Conservation (phyloP, 2,888 invertebrate species). For the Erebia palarica region DNA sequence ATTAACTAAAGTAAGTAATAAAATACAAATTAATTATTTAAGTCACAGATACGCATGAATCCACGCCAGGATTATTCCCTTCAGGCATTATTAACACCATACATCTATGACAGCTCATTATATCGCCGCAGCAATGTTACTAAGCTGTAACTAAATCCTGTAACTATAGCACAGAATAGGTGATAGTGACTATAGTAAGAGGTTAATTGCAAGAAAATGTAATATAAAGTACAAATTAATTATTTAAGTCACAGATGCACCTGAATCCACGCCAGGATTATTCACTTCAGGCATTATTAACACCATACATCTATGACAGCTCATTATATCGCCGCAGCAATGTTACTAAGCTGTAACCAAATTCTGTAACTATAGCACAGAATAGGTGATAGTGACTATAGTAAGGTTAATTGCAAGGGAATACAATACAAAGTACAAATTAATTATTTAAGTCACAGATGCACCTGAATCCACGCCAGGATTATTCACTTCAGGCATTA, state of each 20-base stretch:
- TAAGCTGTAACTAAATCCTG: neutral
- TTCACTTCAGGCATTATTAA: neutral
- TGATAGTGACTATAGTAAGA: neutral
- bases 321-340: neutral
- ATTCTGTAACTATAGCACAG: too few species aligned
- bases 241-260: neutral
- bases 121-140: neutral
- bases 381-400: too few species aligned
- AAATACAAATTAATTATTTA: neutral
- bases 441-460: neutral
- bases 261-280: neutral
- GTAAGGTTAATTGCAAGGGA: too few species aligned
- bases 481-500: conserved; percentile 5
- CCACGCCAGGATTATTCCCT: neutral
- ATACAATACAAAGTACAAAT: neutral
- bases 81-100: neutral
- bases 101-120: conserved; percentile 3
- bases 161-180: too few species aligned
- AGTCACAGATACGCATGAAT: neutral
- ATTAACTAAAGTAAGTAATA: too few species aligned
- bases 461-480: neutral
- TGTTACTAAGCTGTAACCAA: neutral
- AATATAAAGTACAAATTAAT: neutral
- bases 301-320: conserved; percentile 1
- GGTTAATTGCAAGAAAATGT: too few species aligned